A percentile compares a stretch with the other conserved stretches of the same genome.
phyloP scores from a whole-genome alignment of 1,140 invertebrate species.

The Charaxes varanes region DNA sequence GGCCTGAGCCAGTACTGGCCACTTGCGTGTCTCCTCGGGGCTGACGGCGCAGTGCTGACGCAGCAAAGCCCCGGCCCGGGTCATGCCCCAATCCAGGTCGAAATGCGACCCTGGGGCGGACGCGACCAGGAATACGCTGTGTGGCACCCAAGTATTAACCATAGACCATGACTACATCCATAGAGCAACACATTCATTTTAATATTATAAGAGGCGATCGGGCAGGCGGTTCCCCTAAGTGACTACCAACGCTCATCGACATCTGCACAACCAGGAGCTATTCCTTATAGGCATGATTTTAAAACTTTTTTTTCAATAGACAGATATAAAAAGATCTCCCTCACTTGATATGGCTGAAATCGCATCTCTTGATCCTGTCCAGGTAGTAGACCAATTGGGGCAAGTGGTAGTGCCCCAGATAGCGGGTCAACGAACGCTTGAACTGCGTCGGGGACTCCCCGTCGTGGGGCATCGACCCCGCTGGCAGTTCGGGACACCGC shows the following conservation, averaged over 20 bases:
- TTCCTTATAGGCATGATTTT: too few relatives aligned
- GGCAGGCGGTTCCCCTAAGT: not conserved
- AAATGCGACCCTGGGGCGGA: conserved; percentile 89
- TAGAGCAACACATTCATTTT: not conserved
- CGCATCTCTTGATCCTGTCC: conserved; percentile 80
- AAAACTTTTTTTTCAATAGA: too few relatives aligned
- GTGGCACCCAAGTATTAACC: conserved; percentile 11
- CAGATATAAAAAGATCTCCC: too few relatives aligned
- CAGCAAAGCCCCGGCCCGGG: conserved; percentile 79
- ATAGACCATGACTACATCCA: not conserved
- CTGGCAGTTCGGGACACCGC: conserved; percentile 78
- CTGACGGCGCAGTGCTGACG: conserved; percentile 78
- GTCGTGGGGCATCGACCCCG: conserved; percentile 71
- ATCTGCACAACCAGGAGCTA: too few relatives aligned
- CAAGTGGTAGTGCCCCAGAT: conserved; percentile 85
- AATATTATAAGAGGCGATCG: too few relatives aligned
- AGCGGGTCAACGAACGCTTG: conserved; percentile 88
- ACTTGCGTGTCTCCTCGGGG: conserved; percentile 61
- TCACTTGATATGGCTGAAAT: conserved; percentile 89
- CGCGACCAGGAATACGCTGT: conserved; percentile 87
- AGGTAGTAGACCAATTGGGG: conserved; percentile 83
- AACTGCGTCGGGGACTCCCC: conserved; percentile 91
- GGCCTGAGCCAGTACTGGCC: conserved; percentile 84
- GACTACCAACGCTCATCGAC: not conserved
- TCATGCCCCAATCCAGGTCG: conserved; percentile 82